phyloP scores from a whole-genome alignment of 2,113 vertebrate genomes.

The Cavia porcellus region DNA sequence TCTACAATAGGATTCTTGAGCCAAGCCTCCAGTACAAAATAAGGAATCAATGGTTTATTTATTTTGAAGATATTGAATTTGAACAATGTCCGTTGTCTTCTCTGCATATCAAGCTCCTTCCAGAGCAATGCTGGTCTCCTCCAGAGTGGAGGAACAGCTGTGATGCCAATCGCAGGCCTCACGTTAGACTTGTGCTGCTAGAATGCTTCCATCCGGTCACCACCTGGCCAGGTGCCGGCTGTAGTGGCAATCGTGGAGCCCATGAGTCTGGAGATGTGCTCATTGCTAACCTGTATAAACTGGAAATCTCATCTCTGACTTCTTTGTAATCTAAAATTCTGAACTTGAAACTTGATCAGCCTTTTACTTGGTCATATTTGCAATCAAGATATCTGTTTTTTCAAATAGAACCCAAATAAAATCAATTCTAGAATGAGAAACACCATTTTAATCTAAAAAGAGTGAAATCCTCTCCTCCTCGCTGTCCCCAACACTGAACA shows the following conservation, averaged over 20 bases:
- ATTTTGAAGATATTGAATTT: not conserved
- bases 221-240: not conserved
- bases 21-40: not conserved
- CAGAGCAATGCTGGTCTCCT: not conserved
- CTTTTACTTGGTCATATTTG: constrained; percentile 75
- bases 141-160: not conserved
- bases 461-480: not conserved
- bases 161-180: not conserved
- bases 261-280: not conserved
- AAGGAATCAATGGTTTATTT: not conserved
- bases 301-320: constrained; percentile 50
- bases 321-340: constrained; percentile 42
- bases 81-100: not conserved
- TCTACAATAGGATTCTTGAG: not conserved
- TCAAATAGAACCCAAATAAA: constrained; percentile 57
- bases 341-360: constrained; percentile 59
- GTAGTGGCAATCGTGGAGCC: rapidly evolving
- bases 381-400: constrained; percentile 77
- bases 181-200: not conserved
- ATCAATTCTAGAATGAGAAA: constrained; percentile 73
- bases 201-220: not conserved
- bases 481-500: constrained; percentile 75
- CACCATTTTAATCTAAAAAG: constrained; percentile 32
- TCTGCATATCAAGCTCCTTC: not conserved
- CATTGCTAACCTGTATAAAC: not conserved